Base-by-base conservation (phyloP, 1,140 invertebrate species). In the Zelostemma sp. region DNA sequence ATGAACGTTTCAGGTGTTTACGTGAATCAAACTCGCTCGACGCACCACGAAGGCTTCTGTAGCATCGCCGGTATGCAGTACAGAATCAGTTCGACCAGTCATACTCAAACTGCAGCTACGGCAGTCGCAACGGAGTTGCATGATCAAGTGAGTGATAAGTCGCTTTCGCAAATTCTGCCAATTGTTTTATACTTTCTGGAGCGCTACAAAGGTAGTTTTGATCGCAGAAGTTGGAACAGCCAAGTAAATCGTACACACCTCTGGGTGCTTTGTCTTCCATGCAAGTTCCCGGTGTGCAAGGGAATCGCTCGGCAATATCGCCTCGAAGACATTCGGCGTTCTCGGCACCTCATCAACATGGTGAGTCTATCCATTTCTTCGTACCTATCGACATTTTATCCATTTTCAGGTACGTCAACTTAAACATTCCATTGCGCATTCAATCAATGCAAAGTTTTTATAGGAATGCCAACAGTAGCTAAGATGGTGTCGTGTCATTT, bases 41-140 rank as follows among this genome's bases (percentile, higher is more conserved):
- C 88, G 68, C 91, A 89, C 79, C 92, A 93, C 74, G 93, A 94
- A 82, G 92, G 92, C 21, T 94, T 92, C 76, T 95, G 93, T 77
- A 93, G 90, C 57, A 91, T 92, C 61, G 90, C 91, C 14, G 91
- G 91, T 17, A 93, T 94, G 91, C 92, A 94, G 82, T 95, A 95
- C 79, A 87, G 91, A 46, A 93, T 93, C 70, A 89, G 89, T 66
- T 90, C 91, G 56, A 90, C 93, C 45, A 89, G 92, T 82, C 89
- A 93, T 82, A 90, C 92, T 69, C 89, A 94, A 86, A 92, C 93
- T 46, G 90, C 93, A 74, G 88, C 93, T 49, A 91, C 93, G 43
- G 87, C 91, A 57, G 91, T 92, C 53, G 89, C 90, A 55, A 91
- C 91, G 0, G 89, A 90, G 64, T 86, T 83, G 43, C 81, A 82